phyloP scores from a whole-genome alignment of 2,113 vertebrate species.

The Cettia cetti region DNA sequence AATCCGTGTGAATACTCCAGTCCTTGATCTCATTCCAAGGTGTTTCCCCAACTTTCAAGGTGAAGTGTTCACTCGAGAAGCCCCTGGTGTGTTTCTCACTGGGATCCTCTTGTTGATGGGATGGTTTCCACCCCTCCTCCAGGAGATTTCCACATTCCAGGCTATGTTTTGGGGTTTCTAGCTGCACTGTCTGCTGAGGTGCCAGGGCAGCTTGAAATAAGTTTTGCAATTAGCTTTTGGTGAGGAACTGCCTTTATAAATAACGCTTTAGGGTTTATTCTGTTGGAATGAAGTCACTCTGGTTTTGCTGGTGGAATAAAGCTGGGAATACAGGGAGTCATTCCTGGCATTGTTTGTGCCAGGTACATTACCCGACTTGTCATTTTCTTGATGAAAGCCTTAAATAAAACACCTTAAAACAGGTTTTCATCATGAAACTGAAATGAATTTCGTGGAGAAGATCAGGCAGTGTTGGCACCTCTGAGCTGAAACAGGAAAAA shows the following conservation, averaged over 20 bases:
- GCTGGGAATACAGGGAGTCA: not conserved
- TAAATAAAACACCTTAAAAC: not conserved
- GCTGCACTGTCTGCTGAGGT: not conserved
- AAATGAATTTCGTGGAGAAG: accelerated
- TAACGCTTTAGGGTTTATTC: not conserved
- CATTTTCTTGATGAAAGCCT: not conserved
- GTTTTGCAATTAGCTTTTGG: not conserved
- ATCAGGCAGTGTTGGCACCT: accelerated
- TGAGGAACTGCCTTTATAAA: not conserved
- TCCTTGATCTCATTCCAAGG: not conserved
- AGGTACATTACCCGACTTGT: accelerated
- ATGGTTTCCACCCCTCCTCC: not conserved
- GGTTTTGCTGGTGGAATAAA: not conserved
- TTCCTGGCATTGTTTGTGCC: accelerated
- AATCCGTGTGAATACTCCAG: accelerated
- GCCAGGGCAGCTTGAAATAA: not conserved
- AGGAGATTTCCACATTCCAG: not conserved
- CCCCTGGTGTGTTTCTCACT: accelerated
- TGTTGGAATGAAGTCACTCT: accelerated
- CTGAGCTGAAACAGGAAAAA: not conserved
- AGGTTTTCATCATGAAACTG: not conserved
- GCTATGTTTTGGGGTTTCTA: accelerated
- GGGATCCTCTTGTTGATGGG: accelerated
- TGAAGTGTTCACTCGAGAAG: accelerated
- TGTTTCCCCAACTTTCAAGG: not conserved